Base-by-base conservation (phyloP, 2,888 invertebrate genomes). In the Hypomecis punctinalis region DNA sequence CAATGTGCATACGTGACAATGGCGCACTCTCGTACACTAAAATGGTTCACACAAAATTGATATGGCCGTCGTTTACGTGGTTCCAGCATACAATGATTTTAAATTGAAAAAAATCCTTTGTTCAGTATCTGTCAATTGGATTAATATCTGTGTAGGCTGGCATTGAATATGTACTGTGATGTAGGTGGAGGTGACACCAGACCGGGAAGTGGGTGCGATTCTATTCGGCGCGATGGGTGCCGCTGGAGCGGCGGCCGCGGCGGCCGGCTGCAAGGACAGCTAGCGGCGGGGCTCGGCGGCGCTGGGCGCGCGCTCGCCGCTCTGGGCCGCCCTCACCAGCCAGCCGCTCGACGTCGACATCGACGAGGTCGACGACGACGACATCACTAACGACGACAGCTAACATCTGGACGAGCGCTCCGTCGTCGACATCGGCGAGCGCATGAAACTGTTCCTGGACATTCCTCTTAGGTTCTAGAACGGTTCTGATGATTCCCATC, bases 281-380 rank as follows among this genome's bases (percentile, higher is more conserved):
- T 93, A 93, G 92, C 93, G 91, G 74, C 91, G 91, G 70, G 93
- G 89, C 82, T 91, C 92, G 75, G 89, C 86, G 78, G 89, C 84
- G 83, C 86, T 88, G 71, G 91, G 91, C 67, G 91, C 91, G 8
- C 89, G 91, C 78, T 96, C 96, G 69, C 97, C 97, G 55, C 93
- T 97, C 72, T 97, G 97, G 97, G 96, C 96, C 57, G 96, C 97
- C 58, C 94, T 97, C 76, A 97, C 97, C 61, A 96, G 96, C 78
- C 96, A 96, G 79, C 91, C 90, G 5, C 85, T 92, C 8, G 91
- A 91, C 76, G 89, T 61, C 35, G 70, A 70, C 47, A 61, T 67
- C 35, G 72, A 89, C 62, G 90, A 89, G 67, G 85, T 82, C 10
- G 84, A 82, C 35, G 88, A 87, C 47, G 84, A 84, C 39, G 84